phyloP scores from a whole-genome alignment of 2,797 vertebrate genomes.

The Hippocampus kuda region DNA sequence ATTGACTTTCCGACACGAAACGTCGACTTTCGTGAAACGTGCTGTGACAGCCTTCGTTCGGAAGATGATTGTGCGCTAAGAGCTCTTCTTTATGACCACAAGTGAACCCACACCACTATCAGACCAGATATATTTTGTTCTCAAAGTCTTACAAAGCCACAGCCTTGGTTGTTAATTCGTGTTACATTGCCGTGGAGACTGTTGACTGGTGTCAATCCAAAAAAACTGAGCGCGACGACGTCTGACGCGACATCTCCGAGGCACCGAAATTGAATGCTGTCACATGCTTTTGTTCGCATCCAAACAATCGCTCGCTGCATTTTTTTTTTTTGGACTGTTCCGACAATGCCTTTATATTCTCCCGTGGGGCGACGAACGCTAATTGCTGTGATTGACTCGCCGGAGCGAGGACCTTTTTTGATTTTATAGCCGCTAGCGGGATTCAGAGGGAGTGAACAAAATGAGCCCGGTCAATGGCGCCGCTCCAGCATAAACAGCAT shows the following conservation, averaged over 20 bases:
- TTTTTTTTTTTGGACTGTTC: not conserved
- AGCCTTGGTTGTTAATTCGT: not conserved
- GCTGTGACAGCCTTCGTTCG: not conserved
- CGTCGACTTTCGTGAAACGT: not conserved
- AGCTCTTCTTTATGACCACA: too few relatives aligned
- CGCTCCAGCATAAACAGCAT: slow-evolving; percentile 41
- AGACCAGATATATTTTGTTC: not conserved
- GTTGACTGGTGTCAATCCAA: slow-evolving; percentile 10
- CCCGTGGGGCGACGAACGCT: not conserved
- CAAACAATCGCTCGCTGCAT: slow-evolving; percentile 4
- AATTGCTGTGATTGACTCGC: not conserved
- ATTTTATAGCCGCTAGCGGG: not conserved
- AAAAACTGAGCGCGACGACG: slow-evolving; percentile 14
- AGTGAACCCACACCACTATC: too few relatives aligned
- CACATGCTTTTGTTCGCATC: slow-evolving; percentile 27
- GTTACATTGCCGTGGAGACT: not conserved
- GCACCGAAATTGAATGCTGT: slow-evolving; percentile 31
- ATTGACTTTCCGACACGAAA: not conserved
- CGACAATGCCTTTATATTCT: not conserved
- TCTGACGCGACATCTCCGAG: slow-evolving; percentile 37
- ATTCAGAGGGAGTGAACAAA: not conserved
- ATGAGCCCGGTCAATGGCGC: not conserved
- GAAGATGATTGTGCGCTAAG: not conserved
- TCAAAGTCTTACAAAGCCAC: not conserved
- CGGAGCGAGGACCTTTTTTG: not conserved